These are phyloP conservation scores for Cheilosia vernalis DNA, from an alignment of 2,888 invertebrate species.

Conservation along the genomic window DNA sequence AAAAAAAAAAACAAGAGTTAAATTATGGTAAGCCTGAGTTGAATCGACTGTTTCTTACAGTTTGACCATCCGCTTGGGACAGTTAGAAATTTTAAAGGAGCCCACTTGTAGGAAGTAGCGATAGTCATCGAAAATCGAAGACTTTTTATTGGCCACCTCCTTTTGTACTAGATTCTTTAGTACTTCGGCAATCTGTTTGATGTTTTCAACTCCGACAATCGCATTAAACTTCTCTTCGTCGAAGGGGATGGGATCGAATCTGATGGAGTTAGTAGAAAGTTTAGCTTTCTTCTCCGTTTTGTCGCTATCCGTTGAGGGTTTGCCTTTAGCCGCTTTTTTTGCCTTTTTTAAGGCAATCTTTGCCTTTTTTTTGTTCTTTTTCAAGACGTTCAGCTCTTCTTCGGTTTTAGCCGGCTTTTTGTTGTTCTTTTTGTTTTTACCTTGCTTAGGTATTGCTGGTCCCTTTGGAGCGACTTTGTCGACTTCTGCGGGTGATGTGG, in stretches of 20 bases:
- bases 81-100: conserved; percentile 87
- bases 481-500: too few species aligned
- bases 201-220: conserved; percentile 77
- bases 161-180: conserved; percentile 78
- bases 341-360: background rate
- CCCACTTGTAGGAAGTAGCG: conserved; percentile 79
- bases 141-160: conserved; percentile 78
- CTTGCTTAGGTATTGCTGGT: background rate
- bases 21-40: background rate
- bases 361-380: conserved; percentile 37
- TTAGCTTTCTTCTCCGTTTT: conserved; percentile 10
- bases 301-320: too few species aligned
- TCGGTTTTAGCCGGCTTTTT: background rate
- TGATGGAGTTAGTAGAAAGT: background rate
- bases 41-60: conserved; percentile 84
- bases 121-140: conserved; percentile 80
- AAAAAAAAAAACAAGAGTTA: conserved; percentile 65
- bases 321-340: too few species aligned
- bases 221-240: conserved; percentile 79
- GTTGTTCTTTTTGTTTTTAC: conserved; percentile 35
- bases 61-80: conserved; percentile 85
- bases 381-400: background rate
- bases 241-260: conserved; percentile 77
- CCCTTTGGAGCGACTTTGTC: background rate
- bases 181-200: conserved; percentile 78